phyloP scores from a whole-genome alignment of 2,113 vertebrate genomes.

The Istiophorus platypterus region DNA sequence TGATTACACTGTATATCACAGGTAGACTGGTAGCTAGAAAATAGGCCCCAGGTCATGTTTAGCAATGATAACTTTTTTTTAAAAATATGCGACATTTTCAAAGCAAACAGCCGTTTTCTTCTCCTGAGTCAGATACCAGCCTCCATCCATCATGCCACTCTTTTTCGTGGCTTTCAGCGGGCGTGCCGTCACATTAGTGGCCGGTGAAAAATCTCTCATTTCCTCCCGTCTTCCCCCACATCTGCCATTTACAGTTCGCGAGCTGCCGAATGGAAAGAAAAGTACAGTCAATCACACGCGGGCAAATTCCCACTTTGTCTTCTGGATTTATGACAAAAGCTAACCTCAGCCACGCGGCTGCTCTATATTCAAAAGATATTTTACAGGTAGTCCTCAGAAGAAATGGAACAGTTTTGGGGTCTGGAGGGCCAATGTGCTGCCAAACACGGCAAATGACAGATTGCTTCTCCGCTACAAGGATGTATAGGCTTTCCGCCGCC shows the following conservation, averaged over 20 bases:
- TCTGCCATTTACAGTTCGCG: slow-evolving; percentile 46
- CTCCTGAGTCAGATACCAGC: slow-evolving; percentile 1
- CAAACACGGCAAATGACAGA: slow-evolving; percentile 61
- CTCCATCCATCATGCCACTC: slow-evolving; percentile 38
- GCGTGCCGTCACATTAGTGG: slow-evolving; percentile 43
- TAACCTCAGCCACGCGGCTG: slow-evolving; percentile 38
- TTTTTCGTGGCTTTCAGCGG: slow-evolving; percentile 32
- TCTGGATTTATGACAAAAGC: slow-evolving; percentile 58
- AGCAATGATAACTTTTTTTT: neutral
- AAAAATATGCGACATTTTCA: slow-evolving; percentile 2
- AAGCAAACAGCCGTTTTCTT: slow-evolving; percentile 9
- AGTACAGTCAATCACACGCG: slow-evolving; percentile 31
- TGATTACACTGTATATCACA: neutral
- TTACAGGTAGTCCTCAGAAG: slow-evolving; percentile 53
- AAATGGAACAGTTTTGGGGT: slow-evolving; percentile 62
- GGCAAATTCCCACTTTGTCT: slow-evolving; percentile 52
- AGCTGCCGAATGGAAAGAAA: slow-evolving; percentile 33
- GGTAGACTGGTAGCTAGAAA: neutral
- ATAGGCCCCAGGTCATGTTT: neutral
- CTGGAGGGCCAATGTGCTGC: slow-evolving; percentile 42
- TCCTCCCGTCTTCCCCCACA: slow-evolving; percentile 15
- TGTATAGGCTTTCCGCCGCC: slow-evolving; percentile 46
- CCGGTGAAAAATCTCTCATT: slow-evolving; percentile 43
- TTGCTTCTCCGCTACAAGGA: slow-evolving; percentile 47
- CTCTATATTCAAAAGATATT: slow-evolving; percentile 63